Conservation (phyloP, 2,797 vertebrate genomes). For the Aselliscus stoliczkanus region DNA sequence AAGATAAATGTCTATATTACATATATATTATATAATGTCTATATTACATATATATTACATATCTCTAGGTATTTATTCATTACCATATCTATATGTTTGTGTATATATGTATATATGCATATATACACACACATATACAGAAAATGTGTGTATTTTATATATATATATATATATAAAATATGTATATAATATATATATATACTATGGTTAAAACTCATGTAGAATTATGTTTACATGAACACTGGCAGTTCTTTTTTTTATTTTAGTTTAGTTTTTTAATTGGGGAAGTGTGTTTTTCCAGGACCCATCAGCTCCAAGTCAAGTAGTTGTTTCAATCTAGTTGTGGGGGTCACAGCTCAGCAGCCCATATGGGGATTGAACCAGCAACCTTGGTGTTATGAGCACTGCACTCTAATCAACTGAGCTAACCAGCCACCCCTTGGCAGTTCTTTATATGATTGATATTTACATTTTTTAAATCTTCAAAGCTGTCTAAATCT, state of each 20-base stretch:
- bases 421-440: too few relatives aligned
- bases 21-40: background rate
- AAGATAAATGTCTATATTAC: background rate
- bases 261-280: too few relatives aligned
- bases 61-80: background rate
- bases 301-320: too few relatives aligned
- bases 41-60: background rate
- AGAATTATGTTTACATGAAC: background rate
- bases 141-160: background rate
- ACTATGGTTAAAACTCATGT: background rate
- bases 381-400: too few relatives aligned
- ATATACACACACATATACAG: background rate
- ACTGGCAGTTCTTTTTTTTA: background rate
- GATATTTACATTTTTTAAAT: conserved; percentile 1
- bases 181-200: too few relatives aligned
- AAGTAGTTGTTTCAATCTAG: too few relatives aligned
- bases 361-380: too few relatives aligned
- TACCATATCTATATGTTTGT: background rate
- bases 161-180: background rate
- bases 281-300: too few relatives aligned
- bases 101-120: background rate
- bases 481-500: conserved; percentile 12
- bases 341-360: too few relatives aligned
- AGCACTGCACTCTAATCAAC: too few relatives aligned
- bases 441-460: conserved; percentile 35